A percentile compares a stretch with the other conserved stretches of the same genome.
Conservation (phyloP, 1,140 invertebrate genomes). For the Harlomillsia oculata region DNA sequence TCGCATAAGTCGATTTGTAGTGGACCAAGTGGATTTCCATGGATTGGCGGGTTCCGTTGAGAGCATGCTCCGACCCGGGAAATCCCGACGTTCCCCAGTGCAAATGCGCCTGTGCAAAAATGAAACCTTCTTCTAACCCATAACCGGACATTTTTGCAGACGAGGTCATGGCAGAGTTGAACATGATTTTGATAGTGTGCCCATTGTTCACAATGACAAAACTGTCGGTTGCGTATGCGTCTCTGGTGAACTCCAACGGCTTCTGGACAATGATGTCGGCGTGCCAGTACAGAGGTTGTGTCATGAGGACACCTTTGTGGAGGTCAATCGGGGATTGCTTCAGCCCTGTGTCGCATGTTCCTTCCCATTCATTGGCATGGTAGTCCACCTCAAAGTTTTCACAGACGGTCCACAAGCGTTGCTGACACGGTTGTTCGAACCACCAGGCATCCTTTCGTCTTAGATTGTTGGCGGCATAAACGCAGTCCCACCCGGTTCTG, state of each 20-base stretch:
- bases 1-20: constrained; percentile 41
- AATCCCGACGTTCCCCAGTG: constrained; percentile 45
- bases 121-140: neutral
- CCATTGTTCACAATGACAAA: neutral
- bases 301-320: no score
- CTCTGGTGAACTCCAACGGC: neutral
- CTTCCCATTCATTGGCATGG: no score
- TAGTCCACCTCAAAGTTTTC: no score
- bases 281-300: neutral
- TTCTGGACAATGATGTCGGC: neutral
- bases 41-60: constrained; percentile 37
- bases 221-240: neutral
- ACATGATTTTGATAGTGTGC: neutral
- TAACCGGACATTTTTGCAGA: neutral
- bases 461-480: no score
- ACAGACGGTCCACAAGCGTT: no score
- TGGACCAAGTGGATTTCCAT: constrained; percentile 45
- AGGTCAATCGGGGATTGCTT: neutral
- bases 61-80: constrained; percentile 47
- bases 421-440: no score
- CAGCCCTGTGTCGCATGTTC: neutral
- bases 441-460: no score
- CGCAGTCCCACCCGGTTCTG: no score
- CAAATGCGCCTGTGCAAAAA: constrained; percentile 44
- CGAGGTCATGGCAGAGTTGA: neutral